Conservation (phyloP, 23 tunicate species). For the Ciona savignyi region DNA sequence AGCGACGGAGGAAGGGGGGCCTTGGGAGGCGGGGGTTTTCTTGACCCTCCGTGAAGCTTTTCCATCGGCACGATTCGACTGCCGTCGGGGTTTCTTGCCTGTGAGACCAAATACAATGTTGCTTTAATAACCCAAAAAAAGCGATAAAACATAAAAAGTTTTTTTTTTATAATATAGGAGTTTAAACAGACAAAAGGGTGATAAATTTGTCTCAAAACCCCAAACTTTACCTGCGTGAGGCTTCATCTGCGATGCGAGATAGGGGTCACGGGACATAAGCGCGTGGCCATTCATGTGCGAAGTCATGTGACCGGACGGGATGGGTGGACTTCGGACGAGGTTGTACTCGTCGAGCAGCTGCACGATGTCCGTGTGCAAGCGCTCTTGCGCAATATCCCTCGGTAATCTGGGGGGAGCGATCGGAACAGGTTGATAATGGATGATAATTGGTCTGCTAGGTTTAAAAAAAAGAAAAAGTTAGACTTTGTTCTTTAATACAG, state of each 20-base stretch:
- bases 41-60: conserved; percentile 51
- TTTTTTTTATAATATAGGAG: too few relatives aligned
- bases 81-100: conserved; percentile 59
- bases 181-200: too few relatives aligned
- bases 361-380: conserved; percentile 77
- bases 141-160: too few relatives aligned
- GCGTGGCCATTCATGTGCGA: conserved; percentile 45
- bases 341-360: conserved; percentile 80
- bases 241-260: conserved; percentile 24
- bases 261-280: conserved; percentile 34
- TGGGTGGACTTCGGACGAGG: conserved; percentile 39
- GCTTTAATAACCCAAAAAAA: too few relatives aligned
- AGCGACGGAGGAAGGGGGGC: conserved; percentile 10
- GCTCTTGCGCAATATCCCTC: conserved; percentile 74
- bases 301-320: conserved; percentile 27
- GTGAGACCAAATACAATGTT: too few relatives aligned
- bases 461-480: too few relatives aligned
- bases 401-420: conserved; percentile 73
- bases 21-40: conserved; percentile 31
- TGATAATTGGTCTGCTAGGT: too few relatives aligned
- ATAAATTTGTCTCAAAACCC: too few relatives aligned
- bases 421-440: too few relatives aligned
- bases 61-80: conserved; percentile 38
- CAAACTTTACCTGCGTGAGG: not conserved
- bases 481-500: too few relatives aligned